These are phyloP conservation scores for Hystrix brachyura DNA, from an alignment of 2,113 vertebrate species.

Conservation along the genomic window DNA sequence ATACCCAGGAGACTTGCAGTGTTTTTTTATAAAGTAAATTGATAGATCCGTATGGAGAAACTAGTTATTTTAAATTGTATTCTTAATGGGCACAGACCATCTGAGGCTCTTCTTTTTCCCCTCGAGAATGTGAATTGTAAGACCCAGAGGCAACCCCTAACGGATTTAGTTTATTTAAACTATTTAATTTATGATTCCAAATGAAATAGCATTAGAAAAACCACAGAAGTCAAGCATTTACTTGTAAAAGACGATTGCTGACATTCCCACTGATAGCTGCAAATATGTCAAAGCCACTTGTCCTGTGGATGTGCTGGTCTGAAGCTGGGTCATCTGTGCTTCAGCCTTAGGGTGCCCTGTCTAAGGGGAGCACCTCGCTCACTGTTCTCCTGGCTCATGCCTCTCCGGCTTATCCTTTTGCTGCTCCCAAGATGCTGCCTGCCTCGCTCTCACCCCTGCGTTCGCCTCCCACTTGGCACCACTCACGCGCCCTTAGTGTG, in stretches of 20 bases:
- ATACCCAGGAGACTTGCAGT: not conserved
- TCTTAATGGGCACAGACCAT: not conserved
- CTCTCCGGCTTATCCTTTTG: not conserved
- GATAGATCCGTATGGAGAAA: not conserved
- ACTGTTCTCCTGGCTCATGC: not conserved
- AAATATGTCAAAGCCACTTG: not conserved
- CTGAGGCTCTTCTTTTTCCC: not conserved
- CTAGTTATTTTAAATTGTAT: not conserved
- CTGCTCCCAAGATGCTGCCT: too few species aligned
- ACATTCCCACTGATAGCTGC: not conserved
- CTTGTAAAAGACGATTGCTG: not conserved
- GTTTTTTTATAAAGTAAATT: not conserved
- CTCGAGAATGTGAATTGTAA: conserved; percentile 5
- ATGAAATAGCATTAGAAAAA: not conserved
- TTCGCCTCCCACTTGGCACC: not conserved
- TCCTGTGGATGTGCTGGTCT: not conserved
- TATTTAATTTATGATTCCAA: not conserved
- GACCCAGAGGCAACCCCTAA: not conserved
- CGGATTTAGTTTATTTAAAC: conserved; percentile 24
- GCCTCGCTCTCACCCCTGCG: not conserved
- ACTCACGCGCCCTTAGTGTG: too few species aligned
- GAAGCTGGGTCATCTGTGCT: not conserved
- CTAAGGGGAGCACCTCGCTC: not conserved
- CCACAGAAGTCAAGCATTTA: not conserved
- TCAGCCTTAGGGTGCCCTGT: not conserved